Base-by-base conservation (phyloP, 2,113 vertebrate species). In the Thunnus thynnus region DNA sequence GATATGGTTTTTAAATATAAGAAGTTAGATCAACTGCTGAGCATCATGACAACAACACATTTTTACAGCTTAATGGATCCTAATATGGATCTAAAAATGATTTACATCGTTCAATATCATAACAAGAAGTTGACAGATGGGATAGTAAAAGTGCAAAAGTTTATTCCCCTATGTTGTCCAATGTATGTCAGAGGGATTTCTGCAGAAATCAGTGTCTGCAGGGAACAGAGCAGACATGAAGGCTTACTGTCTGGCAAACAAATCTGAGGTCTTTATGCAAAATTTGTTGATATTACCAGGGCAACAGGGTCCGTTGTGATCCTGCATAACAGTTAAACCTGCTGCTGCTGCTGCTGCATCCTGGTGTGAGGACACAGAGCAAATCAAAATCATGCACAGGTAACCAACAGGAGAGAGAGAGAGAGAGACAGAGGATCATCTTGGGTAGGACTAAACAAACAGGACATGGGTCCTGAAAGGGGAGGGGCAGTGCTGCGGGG, bases 221-320 rank as follows among this genome's bases (percentile, higher is more conserved):
- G 60, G 64, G 56, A 75, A 70, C 50, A 83, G 72, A 80, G 52
- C 70, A 47, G 56, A 73, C 47, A 46, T 51, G 63, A 63, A 48
- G 65, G 67, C 72, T 71, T 87, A 61, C 87, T 68, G 87, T 91
- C 87, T 88, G 82, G 89, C 93, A 96, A 95, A 95, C 94, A 96
- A 96, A 96, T 95, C 95, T 91, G 93, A 93, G 88, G 93, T 82
- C 78, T 83, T 67, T 89, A 96, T 96, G 95, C 95, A 96, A 96
- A 96, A 93, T 13, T 4, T 91, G 88, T 89, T 90, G 89, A 55
- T 81, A 84, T 80, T 90, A 69, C 80, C 82, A 71, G n/a, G 63
- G 85, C 76, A 90, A 85, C 84, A 46, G 89, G 88, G 90, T 79
- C 86, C 22, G 60, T 77, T 77, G 78, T 76, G 56, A 85, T 82